Base-by-base conservation (phyloP, 1,140 invertebrate genomes). In the Rhyacophila brunnea region DNA sequence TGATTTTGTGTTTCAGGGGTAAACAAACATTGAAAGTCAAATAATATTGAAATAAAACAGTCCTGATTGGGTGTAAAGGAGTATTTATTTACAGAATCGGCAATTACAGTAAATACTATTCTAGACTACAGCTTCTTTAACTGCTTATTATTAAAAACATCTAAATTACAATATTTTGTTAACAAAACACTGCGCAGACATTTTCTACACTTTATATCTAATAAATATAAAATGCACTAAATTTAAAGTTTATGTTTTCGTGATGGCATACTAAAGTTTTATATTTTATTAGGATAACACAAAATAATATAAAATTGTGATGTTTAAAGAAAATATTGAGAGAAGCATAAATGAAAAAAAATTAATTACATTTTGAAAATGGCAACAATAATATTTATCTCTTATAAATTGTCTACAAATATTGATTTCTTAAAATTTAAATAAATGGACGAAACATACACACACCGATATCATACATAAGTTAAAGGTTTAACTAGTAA, bases 11-110 rank as follows among this genome's bases (percentile, higher is more conserved):
- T n/a, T n/a, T n/a, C n/a, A n/a, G n/a, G n/a, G n/a, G n/a, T n/a
- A n/a, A n/a, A n/a, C n/a, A n/a, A n/a, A n/a, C n/a, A n/a, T n/a
- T n/a, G n/a, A n/a, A n/a, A n/a, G n/a, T n/a, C n/a, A n/a, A n/a
- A n/a, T n/a, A n/a, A n/a, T 32, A 38, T 45, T 17, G 23, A 55
- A 36, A 18, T 28, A 56, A 46, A 43, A 44, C 18, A 51, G n/a
- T 28, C 18, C 15, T 15, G 20, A 28, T 3, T 56, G 50, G 55
- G 54, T 65, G 62, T 65, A 65, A 65, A 65, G 60, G 62, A 65
- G 62, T 60, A 60, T 64, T 65, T 65, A 65, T 65, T 65, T 65
- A 65, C 62, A 65, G 58, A 60, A 60, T 65, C 62, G 62, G 62
- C 62, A 65, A 65, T 65, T 65, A 65, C 62, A 65, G 49, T 65